These are phyloP conservation scores for Gambusia holbrooki DNA, from an alignment of 2,113 vertebrate genomes.

Conservation along the genomic window DNA sequence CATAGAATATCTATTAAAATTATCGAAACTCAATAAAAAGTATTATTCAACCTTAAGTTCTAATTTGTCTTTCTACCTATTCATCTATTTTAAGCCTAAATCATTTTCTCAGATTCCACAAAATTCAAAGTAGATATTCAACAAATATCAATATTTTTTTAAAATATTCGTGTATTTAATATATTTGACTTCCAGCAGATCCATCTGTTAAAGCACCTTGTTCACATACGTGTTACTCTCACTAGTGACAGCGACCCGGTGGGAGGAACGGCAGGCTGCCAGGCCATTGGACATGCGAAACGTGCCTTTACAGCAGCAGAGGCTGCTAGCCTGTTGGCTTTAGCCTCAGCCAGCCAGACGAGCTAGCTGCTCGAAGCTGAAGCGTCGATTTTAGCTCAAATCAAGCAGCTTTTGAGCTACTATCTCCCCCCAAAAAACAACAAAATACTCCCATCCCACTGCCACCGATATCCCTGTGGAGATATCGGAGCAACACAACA, in stretches of 20 bases:
- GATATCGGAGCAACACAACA: neutral
- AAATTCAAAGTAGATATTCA: too few species aligned
- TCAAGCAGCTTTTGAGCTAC: neutral
- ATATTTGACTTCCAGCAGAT: neutral
- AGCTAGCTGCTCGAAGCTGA: neutral
- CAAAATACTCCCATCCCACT: neutral
- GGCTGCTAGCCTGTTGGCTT: conserved; percentile 35
- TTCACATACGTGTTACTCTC: conserved; percentile 25
- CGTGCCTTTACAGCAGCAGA: conserved; percentile 56
- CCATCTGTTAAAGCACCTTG: conserved; percentile 32
- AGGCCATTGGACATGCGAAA: conserved; percentile 70
- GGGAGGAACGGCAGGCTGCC: conserved; percentile 67
- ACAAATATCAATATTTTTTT: too few species aligned
- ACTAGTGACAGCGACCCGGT: conserved; percentile 51
- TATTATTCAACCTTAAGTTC: too few species aligned
- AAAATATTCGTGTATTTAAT: too few species aligned
- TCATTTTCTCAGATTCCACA: too few species aligned
- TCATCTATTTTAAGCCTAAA: too few species aligned
- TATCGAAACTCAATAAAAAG: too few species aligned
- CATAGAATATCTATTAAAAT: neutral
- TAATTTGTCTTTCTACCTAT: neutral
- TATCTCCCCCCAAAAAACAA: neutral
- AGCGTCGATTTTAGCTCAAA: neutral
- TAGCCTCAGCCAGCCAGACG: neutral
- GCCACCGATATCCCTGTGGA: neutral